Conservation (phyloP, 23 tunicate species). For the Trididemnum nubilum region DNA sequence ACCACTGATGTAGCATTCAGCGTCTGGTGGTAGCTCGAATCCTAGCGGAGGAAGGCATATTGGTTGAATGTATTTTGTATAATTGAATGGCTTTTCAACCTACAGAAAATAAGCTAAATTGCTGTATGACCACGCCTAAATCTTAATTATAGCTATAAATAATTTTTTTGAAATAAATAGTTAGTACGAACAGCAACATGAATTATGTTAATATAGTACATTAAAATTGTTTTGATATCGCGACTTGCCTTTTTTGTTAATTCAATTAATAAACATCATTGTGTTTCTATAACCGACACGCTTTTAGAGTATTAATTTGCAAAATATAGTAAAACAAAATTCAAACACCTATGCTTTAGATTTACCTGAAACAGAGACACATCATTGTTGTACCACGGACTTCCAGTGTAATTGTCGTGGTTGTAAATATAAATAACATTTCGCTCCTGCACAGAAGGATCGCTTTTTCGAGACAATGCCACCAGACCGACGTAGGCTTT, state of each 20-base stretch:
- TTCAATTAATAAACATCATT: no score
- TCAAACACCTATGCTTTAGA: no score
- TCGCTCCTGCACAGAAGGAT: constrained; percentile 26
- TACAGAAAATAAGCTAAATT: not conserved
- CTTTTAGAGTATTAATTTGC: no score
- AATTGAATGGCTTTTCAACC: constrained; percentile 31
- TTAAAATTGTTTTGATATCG: no score
- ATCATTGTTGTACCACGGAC: constrained; percentile 41
- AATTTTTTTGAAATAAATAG: no score
- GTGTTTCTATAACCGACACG: no score
- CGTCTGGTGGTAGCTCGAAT: constrained; percentile 20
- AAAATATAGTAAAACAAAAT: no score
- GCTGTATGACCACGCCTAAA: no score
- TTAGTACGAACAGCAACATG: no score
- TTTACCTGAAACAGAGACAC: constrained; percentile 42
- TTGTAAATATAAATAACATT: constrained; percentile 15
- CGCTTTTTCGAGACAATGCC: constrained; percentile 6
- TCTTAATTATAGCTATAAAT: no score
- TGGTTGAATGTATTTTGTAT: constrained; percentile 41
- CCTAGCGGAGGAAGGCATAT: constrained; percentile 51
- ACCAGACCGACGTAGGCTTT: constrained; percentile 39
- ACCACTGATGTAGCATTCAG: constrained; percentile 53
- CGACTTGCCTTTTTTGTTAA: no score
- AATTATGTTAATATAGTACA: no score
- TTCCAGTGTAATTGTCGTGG: constrained; percentile 30